Percentiles rank a stretch among this genome's conserved stretches.
Conservation (phyloP, 2,888 invertebrate genomes). For the Polymixis lichenea region DNA sequence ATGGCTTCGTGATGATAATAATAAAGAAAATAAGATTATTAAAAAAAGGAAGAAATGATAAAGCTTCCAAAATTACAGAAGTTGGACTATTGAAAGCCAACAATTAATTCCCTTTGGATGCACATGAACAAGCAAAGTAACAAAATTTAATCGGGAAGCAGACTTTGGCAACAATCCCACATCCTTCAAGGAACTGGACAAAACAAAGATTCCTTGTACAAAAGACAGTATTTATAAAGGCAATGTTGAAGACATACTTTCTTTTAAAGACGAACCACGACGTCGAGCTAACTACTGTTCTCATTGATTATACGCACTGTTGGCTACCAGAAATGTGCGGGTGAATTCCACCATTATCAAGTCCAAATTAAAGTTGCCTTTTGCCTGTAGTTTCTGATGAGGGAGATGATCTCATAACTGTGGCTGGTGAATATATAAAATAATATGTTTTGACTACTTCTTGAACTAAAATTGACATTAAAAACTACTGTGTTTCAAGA, state of each 20-base stretch:
- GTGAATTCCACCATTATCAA: conserved; percentile 13
- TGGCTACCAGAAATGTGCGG: conserved; percentile 12
- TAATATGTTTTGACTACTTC: neutral
- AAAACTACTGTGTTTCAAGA: neutral
- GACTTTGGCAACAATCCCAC: neutral
- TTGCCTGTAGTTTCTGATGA: neutral
- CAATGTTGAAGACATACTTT: conserved; percentile 25
- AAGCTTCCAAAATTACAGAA: neutral
- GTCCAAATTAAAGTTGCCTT: neutral
- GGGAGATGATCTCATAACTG: conserved; percentile 26
- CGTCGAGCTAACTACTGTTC: conserved; percentile 35
- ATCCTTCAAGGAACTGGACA: neutral
- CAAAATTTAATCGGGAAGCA: neutral
- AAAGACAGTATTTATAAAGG: conserved; percentile 1
- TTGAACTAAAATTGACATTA: neutral
- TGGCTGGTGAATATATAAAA: neutral
- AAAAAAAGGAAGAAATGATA: neutral
- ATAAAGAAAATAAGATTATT: neutral
- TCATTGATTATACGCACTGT: conserved; percentile 51
- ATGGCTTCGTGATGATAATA: neutral
- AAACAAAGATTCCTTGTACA: neutral
- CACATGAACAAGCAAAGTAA: neutral
- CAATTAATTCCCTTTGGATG: neutral
- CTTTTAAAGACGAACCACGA: conserved; percentile 34
- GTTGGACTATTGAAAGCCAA: neutral